Percentiles rank a stretch among this genome's conserved stretches.
Evolutionary conservation across 2,888 invertebrate species (phyloP).

Genomic region (Cheilosia urbana): DNA sequence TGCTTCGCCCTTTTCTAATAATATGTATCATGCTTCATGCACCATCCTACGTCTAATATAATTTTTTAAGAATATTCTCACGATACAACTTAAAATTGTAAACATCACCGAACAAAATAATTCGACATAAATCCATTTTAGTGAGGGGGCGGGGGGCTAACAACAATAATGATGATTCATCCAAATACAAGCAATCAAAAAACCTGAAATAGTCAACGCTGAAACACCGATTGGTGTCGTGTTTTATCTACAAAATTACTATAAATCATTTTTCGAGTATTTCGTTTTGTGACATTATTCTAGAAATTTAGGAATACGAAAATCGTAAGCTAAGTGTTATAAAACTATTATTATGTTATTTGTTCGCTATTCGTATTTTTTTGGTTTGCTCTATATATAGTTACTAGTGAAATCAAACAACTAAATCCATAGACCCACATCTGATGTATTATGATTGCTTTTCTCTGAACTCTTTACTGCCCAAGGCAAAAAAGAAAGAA

Average conservation of each 20-base stretch:
- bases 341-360: constrained; percentile 21
- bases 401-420: constrained; percentile 14
- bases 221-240: constrained; percentile 5
- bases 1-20: neutral
- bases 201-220: neutral
- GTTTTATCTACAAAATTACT: constrained; percentile 37
- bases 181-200: constrained; percentile 3
- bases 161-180: constrained; percentile 55
- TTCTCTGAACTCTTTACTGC: constrained; percentile 40
- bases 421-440: neutral
- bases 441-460: constrained; percentile 5
- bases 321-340: neutral
- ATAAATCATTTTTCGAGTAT: constrained; percentile 1
- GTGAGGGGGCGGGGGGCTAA: constrained; percentile 15
- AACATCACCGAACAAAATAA: constrained; percentile 37
- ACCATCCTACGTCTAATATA: neutral
- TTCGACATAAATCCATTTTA: constrained; percentile 12
- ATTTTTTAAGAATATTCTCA: constrained; percentile 7
- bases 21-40: neutral
- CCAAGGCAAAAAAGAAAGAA: constrained; percentile 26
- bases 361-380: neutral
- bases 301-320: neutral
- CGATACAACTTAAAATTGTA: constrained; percentile 25
- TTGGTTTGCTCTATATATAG: too few relatives aligned
- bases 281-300: constrained; percentile 4